Evolutionary conservation across 2,888 invertebrate genomes (phyloP).

Genomic region (Hyposoter dolosus): DNA sequence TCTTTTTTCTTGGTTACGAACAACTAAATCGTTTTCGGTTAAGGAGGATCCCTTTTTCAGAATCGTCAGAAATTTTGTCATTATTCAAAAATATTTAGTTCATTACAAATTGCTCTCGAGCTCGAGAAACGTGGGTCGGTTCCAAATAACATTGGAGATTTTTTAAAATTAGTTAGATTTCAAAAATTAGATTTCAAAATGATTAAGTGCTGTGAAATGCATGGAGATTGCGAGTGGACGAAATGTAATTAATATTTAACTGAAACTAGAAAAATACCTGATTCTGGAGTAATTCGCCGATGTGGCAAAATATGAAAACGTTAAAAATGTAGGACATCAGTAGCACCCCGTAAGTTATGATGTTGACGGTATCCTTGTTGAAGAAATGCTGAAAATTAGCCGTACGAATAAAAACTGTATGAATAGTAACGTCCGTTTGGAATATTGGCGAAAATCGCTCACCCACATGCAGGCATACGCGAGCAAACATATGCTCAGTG

Average conservation of each 20-base stretch:
- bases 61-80: too few species aligned
- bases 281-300: constrained; percentile 75
- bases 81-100: too few species aligned
- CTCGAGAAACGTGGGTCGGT: neutral
- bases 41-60: too few species aligned
- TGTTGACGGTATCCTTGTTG: constrained; percentile 32
- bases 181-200: too few species aligned
- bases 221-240: too few species aligned
- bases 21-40: too few species aligned
- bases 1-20: too few species aligned
- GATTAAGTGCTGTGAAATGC: too few species aligned
- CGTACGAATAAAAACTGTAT: neutral
- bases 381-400: constrained; percentile 44
- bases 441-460: constrained; percentile 27
- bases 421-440: neutral
- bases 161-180: too few species aligned
- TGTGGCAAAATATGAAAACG: constrained; percentile 53
- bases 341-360: constrained; percentile 46
- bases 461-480: constrained; percentile 79
- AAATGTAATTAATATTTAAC: too few species aligned
- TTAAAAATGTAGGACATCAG: constrained; percentile 45
- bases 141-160: neutral
- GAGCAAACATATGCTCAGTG: constrained; percentile 79
- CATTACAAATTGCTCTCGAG: neutral
- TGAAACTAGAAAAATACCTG: constrained; percentile 75